phyloP scores from a whole-genome alignment of 2,113 vertebrate species.

The Conger conger region DNA sequence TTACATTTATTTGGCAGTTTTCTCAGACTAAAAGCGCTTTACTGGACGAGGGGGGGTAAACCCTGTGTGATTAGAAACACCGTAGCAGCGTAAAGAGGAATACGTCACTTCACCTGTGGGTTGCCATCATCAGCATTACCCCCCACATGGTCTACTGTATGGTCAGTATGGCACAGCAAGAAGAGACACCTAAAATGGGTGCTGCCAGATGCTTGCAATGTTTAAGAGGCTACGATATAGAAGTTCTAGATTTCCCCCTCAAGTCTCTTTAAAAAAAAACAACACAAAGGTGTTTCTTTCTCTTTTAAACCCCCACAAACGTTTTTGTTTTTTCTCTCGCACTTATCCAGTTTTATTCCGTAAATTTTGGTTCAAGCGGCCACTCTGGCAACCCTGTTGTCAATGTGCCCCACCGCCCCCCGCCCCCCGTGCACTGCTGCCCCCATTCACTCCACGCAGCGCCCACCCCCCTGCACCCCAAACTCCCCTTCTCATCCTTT shows the following conservation, averaged over 20 bases:
- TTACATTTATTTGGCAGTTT: no score
- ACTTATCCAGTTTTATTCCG: neutral
- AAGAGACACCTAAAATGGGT: neutral
- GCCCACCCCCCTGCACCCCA: no score
- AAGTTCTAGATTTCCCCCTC: neutral
- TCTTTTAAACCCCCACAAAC: no score
- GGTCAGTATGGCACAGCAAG: constrained; percentile 18
- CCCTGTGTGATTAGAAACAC: neutral
- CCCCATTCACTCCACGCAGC: no score
- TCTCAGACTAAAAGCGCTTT: no score
- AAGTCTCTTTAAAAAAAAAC: neutral
- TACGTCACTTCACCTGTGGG: neutral
- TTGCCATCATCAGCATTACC: neutral
- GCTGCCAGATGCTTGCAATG: neutral
- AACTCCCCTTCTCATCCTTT: neutral
- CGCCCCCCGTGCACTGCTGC: neutral
- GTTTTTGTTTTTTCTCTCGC: neutral
- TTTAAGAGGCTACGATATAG: neutral
- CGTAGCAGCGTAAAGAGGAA: neutral
- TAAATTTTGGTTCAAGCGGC: neutral
- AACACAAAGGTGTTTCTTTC: neutral
- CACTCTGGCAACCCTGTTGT: neutral
- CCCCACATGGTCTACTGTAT: constrained; percentile 25
- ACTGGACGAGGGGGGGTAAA: no score
- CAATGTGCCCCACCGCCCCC: neutral